Evolutionary conservation across 2,113 vertebrate species (phyloP).

Genomic region (Pteropus alecto): DNA sequence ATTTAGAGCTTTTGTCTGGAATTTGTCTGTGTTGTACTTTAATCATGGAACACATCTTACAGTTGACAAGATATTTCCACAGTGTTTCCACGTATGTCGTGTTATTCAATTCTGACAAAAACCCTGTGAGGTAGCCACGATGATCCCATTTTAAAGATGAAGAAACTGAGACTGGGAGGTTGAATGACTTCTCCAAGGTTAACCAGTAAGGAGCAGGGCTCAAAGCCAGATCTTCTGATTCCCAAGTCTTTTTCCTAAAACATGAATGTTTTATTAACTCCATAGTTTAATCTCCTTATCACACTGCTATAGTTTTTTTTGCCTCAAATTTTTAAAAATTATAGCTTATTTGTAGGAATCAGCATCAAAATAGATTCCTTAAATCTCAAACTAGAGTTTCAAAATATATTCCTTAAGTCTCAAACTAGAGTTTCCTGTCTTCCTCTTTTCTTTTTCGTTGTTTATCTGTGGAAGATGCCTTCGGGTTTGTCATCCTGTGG

Average conservation of each 20-base stretch:
- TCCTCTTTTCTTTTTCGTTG: background rate
- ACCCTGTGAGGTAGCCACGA: accelerated
- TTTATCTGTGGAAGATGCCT: background rate
- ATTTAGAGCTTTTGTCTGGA: background rate
- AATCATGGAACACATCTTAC: background rate
- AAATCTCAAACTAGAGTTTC: background rate
- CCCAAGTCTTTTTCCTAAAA: background rate
- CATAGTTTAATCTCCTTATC: background rate
- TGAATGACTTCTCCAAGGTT: background rate
- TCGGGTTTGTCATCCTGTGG: accelerated
- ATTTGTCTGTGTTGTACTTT: background rate
- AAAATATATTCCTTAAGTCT: background rate
- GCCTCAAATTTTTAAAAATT: background rate
- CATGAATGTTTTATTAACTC: background rate
- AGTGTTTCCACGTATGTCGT: background rate
- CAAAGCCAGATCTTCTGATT: background rate
- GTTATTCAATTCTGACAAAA: background rate
- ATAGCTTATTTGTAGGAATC: background rate
- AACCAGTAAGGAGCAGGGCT: background rate
- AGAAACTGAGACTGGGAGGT: background rate
- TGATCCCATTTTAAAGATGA: background rate
- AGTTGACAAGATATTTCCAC: background rate
- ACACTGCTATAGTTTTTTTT: background rate
- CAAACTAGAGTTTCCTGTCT: background rate
- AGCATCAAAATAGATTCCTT: background rate